These are phyloP conservation scores for Coelinius sp. DNA, from an alignment of 2,888 invertebrate genomes.

Conservation along the genomic window DNA sequence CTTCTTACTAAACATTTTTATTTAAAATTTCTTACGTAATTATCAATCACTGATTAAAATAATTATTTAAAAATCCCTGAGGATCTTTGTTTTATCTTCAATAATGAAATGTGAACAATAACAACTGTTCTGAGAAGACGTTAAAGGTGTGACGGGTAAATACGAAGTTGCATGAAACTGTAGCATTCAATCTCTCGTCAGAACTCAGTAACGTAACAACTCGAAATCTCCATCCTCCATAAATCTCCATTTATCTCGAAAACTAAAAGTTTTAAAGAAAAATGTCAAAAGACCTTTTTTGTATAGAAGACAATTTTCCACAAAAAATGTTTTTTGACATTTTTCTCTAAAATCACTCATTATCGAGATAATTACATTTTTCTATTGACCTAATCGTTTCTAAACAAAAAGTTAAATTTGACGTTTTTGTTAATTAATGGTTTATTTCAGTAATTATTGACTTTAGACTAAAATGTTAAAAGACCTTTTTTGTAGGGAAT, in stretches of 20 bases:
- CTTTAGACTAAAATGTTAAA: too few relatives aligned
- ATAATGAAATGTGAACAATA: neutral
- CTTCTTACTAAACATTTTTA: slow-evolving; percentile 62
- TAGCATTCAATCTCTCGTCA: neutral
- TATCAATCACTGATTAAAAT: neutral
- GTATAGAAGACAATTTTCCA: neutral
- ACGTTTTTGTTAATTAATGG: too few relatives aligned
- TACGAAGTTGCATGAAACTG: neutral
- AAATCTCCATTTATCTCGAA: neutral
- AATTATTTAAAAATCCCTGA: neutral
- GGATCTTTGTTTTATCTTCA: neutral
- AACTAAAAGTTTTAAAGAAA: neutral
- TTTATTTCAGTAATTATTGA: too few relatives aligned
- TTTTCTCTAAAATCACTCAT: neutral
- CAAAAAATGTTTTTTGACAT: neutral
- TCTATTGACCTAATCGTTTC: too few relatives aligned
- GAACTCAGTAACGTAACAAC: neutral
- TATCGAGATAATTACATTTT: too few relatives aligned
- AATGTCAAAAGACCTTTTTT: neutral
- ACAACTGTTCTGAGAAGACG: neutral
- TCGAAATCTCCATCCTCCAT: neutral
- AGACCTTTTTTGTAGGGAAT: too few relatives aligned
- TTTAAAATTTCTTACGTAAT: neutral
- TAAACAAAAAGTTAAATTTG: too few relatives aligned
- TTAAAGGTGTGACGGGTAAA: slow-evolving; percentile 6